These are phyloP conservation scores for Miniopterus natalensis DNA, from an alignment of 2,113 vertebrate species.

Conservation along the genomic window DNA sequence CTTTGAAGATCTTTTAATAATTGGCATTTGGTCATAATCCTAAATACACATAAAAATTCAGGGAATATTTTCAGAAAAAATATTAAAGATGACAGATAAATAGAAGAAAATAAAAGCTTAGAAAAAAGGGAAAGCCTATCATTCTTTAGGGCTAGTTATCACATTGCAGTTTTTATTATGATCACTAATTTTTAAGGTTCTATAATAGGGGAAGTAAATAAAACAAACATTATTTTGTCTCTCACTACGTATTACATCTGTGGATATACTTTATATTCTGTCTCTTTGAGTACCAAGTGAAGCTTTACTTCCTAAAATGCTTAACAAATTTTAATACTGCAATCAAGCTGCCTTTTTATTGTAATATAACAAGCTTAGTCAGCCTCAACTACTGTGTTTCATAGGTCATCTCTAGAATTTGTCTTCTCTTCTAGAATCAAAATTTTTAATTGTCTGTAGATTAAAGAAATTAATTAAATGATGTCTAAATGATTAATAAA, in stretches of 20 bases:
- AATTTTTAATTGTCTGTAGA: background rate
- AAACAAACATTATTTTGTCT: background rate
- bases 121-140: background rate
- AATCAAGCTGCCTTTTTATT: background rate
- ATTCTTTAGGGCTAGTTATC: background rate
- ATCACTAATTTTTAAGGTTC: background rate
- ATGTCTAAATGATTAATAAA: background rate
- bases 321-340: background rate
- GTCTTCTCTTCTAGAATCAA: background rate
- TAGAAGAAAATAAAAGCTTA: background rate
- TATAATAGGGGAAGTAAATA: background rate
- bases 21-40: background rate
- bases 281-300: background rate
- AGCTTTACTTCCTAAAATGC: background rate
- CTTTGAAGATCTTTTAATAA: background rate
- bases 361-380: background rate
- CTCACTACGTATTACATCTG: background rate
- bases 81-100: background rate
- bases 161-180: background rate
- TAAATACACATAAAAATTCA: background rate
- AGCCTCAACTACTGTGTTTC: background rate
- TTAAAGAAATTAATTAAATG: background rate
- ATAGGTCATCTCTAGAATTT: background rate
- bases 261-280: background rate
- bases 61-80: background rate